A percentile compares a stretch with the other conserved stretches of the same genome.
Evolutionary conservation across 2,113 vertebrate species (phyloP).

Genomic region (Eonycteris spelaea): DNA sequence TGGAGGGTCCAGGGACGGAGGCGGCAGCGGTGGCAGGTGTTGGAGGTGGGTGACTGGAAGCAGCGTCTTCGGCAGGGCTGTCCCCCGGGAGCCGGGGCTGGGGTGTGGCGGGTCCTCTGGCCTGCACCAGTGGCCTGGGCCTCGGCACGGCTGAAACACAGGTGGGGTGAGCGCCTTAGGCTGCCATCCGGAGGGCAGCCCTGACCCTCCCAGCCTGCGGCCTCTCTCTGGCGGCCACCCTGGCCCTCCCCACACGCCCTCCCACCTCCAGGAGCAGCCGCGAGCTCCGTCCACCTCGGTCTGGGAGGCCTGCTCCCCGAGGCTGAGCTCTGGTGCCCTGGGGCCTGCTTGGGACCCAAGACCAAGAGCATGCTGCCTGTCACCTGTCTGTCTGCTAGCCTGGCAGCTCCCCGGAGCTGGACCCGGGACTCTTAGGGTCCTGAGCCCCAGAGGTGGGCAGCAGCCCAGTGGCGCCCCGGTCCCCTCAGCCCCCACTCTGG

Average conservation of each 20-base stretch:
- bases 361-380: neutral
- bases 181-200: neutral
- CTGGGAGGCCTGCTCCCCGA: neutral
- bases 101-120: neutral
- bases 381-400: neutral
- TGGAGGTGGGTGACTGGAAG: neutral
- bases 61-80: neutral
- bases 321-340: rapidly evolving
- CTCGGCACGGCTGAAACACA: neutral
- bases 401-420: neutral
- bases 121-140: neutral
- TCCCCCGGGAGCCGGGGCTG: neutral
- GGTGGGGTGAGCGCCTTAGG: neutral
- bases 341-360: neutral
- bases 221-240: neutral
- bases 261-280: rapidly evolving
- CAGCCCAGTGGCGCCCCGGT: neutral
- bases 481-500: neutral
- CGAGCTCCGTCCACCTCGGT: neutral
- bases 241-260: neutral
- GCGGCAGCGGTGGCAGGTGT: rapidly evolving
- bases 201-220: neutral
- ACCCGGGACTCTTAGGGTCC: neutral
- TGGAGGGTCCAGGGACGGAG: neutral
- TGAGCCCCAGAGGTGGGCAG: neutral